phyloP scores from a whole-genome alignment of 2,888 invertebrate genomes.

The Teleiodes luculella region DNA sequence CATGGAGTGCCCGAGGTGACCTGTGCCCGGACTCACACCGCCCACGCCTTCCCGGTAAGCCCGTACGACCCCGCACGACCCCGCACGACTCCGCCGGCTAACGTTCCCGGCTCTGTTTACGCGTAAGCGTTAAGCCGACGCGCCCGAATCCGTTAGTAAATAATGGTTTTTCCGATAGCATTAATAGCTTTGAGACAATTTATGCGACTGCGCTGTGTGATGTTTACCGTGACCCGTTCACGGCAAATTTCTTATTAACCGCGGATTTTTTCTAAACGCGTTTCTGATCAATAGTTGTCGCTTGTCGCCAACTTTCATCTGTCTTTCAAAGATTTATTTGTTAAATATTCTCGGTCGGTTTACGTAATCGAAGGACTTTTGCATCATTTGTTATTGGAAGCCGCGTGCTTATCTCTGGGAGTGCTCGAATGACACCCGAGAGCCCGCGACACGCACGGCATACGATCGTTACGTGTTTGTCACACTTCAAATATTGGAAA shows the following conservation, averaged over 20 bases:
- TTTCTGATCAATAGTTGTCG: conserved; percentile 55
- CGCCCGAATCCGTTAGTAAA: conserved; percentile 45
- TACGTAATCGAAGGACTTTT: conserved; percentile 63
- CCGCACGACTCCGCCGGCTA: conserved; percentile 22
- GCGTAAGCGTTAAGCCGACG: conserved; percentile 30
- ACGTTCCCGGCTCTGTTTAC: conserved; percentile 29
- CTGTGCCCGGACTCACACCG: conserved; percentile 35
- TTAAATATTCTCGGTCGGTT: conserved; percentile 53
- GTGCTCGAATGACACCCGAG: conserved; percentile 27
- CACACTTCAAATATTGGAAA: not conserved
- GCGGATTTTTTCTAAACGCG: conserved; percentile 44
- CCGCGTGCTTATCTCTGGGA: conserved; percentile 45
- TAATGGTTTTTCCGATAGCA: conserved; percentile 51
- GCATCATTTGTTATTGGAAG: conserved; percentile 50
- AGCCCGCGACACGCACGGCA: not conserved
- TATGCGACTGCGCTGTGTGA: conserved; percentile 58
- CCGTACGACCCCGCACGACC: conserved; percentile 16
- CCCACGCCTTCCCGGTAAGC: conserved; percentile 39
- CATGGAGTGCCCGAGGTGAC: conserved; percentile 71
- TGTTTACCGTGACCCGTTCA: conserved; percentile 50
- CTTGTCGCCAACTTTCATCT: conserved; percentile 31
- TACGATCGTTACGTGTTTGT: conserved; percentile 2
- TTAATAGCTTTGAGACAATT: conserved; percentile 44
- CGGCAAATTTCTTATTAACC: conserved; percentile 44
- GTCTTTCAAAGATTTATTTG: conserved; percentile 49